These are phyloP conservation scores for Mylabris sibirica DNA, from an alignment of 2,888 invertebrate genomes.

Conservation along the genomic window DNA sequence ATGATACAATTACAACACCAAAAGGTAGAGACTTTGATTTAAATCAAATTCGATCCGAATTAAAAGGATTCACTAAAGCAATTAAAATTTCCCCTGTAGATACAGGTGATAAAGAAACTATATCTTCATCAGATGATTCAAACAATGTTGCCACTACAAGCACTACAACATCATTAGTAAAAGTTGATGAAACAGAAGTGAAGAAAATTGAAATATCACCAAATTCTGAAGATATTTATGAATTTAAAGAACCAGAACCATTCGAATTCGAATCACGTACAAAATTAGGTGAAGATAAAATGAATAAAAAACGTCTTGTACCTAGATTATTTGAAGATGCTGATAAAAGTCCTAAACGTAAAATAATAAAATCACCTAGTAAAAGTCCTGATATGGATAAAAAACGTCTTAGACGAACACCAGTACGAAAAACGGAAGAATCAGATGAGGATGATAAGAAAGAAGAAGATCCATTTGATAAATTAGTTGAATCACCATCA, in stretches of 20 bases:
- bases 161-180: constrained; percentile 42
- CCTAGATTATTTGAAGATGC: constrained; percentile 58
- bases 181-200: constrained; percentile 36
- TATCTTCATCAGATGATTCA: constrained; percentile 55
- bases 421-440: constrained; percentile 41
- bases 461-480: constrained; percentile 63
- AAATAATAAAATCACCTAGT: constrained; percentile 46
- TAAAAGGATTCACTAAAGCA: constrained; percentile 78
- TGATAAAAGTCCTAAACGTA: constrained; percentile 56
- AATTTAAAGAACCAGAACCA: constrained; percentile 89
- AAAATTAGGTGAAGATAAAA: constrained; percentile 55
- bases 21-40: constrained; percentile 82
- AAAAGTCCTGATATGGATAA: constrained; percentile 41
- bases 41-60: constrained; percentile 83
- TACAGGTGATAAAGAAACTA: constrained; percentile 48
- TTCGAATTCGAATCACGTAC: constrained; percentile 80
- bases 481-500: constrained; percentile 62
- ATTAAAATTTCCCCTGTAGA: constrained; percentile 62
- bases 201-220: constrained; percentile 41
- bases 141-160: constrained; percentile 28
- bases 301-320: constrained; percentile 53
- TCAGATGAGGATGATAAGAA: constrained; percentile 53
- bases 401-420: constrained; percentile 34
- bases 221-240: constrained; percentile 74
- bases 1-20: constrained; percentile 62